Percentiles rank a stretch among this genome's conserved stretches.
phyloP scores from a whole-genome alignment of 2,113 vertebrate genomes.

The Ciconia maguari region DNA sequence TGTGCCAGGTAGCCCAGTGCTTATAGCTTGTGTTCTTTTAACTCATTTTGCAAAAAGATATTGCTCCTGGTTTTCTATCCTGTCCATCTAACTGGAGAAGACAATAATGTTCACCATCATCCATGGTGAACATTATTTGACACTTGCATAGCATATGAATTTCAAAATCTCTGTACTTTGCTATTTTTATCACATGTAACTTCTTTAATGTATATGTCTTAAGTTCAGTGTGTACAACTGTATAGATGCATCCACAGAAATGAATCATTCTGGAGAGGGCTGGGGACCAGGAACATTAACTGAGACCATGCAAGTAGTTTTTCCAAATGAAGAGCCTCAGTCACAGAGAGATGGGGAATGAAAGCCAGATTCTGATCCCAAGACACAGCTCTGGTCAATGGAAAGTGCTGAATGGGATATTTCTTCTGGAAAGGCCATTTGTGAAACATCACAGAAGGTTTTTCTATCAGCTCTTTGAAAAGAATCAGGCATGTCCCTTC shows the following conservation, averaged over 20 bases:
- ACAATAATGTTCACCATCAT: no score
- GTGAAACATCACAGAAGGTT: neutral
- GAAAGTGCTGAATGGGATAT: neutral
- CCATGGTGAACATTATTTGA: neutral
- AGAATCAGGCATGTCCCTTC: neutral
- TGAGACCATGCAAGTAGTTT: neutral
- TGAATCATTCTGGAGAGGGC: neutral
- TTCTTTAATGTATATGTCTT: neutral
- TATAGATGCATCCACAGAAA: neutral
- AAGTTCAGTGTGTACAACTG: neutral
- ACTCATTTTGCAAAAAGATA: neutral
- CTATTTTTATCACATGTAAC: neutral
- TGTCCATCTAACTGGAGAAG: neutral
- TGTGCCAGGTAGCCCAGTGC: neutral
- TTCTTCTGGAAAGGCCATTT: neutral
- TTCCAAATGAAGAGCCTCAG: neutral
- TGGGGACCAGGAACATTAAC: neutral
- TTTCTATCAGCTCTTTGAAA: neutral
- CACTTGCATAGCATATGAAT: neutral
- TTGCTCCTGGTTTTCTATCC: neutral
- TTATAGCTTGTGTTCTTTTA: neutral
- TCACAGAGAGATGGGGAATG: neutral
- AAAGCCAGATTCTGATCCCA: neutral
- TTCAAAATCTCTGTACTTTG: neutral
- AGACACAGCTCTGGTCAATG: neutral